Evolutionary conservation across 2,113 vertebrate genomes (phyloP), one percentile per base, ranked within the genome.

Genomic region (Nerophis ophidion): DNA sequence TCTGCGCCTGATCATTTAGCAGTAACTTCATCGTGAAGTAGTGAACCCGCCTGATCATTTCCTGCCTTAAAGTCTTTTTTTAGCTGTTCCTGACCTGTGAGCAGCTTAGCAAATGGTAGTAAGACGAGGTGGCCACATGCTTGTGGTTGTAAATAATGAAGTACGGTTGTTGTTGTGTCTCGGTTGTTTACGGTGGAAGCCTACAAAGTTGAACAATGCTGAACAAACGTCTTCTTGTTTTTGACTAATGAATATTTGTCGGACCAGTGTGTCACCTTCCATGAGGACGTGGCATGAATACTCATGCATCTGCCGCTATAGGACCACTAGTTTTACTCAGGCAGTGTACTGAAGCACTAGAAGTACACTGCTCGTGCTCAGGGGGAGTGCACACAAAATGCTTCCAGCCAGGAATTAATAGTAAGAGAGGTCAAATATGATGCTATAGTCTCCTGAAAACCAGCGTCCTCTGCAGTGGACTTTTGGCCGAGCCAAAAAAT

Each of bases 21-120:
- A 12, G 34, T 55, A 35, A 15, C 15, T 66, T 52, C 10, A 58
- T 26, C 54, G 38, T 33, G 12, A n/a, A 63, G 47, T 54, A 44
- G 57, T 49, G 38, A 17, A 42, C 10, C 8, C 6, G 15, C n/a
- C 38, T 53, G 51, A 33, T 33, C 6, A 14, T 36, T 17, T 42
- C 53, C 36, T 42, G 36, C 36, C 54, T 56, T 56, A 17, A 56
- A 19, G 40, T 3, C 10, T 44, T 42, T 10, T 55, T 38, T 35
- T 38, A 35, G 52, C 51, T 11, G 8, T 1, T 6, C 5, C 4
- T 49, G 11, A 0, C n/a, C 48, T 38, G 8, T 40, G 53, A 40
- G n/a, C 38, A 17, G 53, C n/a, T 56, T 42, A 17, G 35, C 15
- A 40, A 56, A 17, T 19, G 7, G 0, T 38, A 33, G 13, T 54